phyloP scores from a whole-genome alignment of 2,113 vertebrate genomes.

The Haemorhous mexicanus region DNA sequence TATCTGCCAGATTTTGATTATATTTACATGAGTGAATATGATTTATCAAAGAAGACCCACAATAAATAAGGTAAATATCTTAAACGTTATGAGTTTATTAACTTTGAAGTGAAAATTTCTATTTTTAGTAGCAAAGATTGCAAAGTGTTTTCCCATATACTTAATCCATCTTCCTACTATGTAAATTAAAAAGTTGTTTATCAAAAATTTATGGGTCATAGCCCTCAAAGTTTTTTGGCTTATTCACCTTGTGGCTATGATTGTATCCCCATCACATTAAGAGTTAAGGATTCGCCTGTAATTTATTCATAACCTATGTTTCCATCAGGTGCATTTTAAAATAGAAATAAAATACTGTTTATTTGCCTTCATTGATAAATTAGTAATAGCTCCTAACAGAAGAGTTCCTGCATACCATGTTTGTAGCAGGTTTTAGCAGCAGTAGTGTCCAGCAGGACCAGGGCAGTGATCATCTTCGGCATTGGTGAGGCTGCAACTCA shows the following conservation, averaged over 20 bases:
- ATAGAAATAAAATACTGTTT: background rate
- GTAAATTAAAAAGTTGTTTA: background rate
- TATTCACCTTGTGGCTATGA: background rate
- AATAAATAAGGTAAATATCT: background rate
- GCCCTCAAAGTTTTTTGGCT: background rate
- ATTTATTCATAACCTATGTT: background rate
- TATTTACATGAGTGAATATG: background rate
- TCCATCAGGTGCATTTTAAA: background rate
- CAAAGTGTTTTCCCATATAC: background rate
- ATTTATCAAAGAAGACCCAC: background rate
- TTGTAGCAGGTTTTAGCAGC: background rate
- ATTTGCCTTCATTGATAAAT: background rate
- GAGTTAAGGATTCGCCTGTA: background rate
- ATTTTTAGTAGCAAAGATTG: background rate
- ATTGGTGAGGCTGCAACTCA: background rate
- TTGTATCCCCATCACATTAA: background rate
- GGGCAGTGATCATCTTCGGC: fast-evolving
- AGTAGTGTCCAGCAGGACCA: background rate
- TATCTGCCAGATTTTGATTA: background rate
- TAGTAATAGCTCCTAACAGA: background rate
- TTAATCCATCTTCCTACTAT: background rate
- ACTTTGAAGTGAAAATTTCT: background rate
- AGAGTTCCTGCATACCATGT: background rate
- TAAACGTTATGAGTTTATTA: background rate
- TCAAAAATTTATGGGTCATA: background rate